Percentiles rank a stretch among this genome's conserved stretches.
Conservation (phyloP, 1,140 invertebrate species). For the Matsumurasca onukii region DNA sequence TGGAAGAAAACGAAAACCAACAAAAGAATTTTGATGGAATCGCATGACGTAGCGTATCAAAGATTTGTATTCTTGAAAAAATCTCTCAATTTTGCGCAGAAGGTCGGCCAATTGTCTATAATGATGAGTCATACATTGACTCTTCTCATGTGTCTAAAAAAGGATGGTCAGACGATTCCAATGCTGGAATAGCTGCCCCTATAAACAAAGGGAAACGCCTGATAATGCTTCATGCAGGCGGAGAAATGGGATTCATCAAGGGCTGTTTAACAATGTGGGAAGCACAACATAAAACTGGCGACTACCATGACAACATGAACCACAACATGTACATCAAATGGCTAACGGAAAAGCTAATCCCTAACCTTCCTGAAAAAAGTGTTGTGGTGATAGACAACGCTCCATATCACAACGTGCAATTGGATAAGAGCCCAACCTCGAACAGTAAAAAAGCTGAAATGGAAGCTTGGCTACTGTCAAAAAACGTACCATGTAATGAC, state of each 20-base stretch:
- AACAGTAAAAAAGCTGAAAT: neutral
- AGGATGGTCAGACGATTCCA: neutral
- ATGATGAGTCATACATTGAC: neutral
- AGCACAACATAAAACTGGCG: neutral
- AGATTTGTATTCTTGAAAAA: neutral
- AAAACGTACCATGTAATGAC: too few species aligned
- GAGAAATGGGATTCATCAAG: too few species aligned
- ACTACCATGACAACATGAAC: too few species aligned
- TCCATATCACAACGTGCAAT: neutral
- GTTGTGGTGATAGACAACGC: too few species aligned
- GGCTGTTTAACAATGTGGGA: too few species aligned
- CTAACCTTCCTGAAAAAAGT: neutral
- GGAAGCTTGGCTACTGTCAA: too few species aligned
- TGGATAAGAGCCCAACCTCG: neutral
- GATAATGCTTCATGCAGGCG: neutral
- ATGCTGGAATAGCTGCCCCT: neutral
- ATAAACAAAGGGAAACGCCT: neutral
- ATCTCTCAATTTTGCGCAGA: neutral
- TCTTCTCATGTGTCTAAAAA: neutral
- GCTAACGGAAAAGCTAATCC: neutral
- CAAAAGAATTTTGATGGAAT: too few species aligned
- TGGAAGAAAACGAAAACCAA: too few species aligned
- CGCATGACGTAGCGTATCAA: neutral
- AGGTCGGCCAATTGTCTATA: neutral
- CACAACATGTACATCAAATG: neutral